A percentile compares a stretch with the other conserved stretches of the same genome.
These are phyloP conservation scores for Dynastes tityus DNA, from an alignment of 2,888 invertebrate species.

Conservation along the genomic window DNA sequence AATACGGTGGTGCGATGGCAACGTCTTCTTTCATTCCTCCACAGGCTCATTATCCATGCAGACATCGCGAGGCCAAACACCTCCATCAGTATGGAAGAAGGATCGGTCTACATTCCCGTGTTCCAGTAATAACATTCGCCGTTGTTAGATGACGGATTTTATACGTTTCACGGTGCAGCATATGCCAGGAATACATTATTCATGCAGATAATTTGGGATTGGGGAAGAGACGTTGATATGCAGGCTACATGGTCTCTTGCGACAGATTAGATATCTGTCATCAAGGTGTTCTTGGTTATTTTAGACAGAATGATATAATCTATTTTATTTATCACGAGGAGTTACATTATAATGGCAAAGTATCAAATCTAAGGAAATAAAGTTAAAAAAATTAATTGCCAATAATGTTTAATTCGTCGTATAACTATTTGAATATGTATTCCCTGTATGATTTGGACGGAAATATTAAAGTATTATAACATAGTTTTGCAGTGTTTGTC, in stretches of 20 bases:
- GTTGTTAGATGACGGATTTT: conserved; percentile 22
- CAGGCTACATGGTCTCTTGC: background rate
- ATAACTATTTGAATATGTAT: too few relatives aligned
- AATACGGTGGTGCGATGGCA: conserved; percentile 4
- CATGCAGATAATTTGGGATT: conserved; percentile 23
- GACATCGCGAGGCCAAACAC: conserved; percentile 34
- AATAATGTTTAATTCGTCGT: too few relatives aligned
- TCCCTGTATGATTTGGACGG: too few relatives aligned
- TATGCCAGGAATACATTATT: conserved; percentile 15
- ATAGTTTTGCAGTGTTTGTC: too few relatives aligned
- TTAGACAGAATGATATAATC: background rate
- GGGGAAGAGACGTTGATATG: background rate
- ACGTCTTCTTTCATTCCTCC: conserved; percentile 7
- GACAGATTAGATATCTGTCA: conserved; percentile 1
- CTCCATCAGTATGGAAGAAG: conserved; percentile 34
- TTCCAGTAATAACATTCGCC: conserved; percentile 5
- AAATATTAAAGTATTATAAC: too few relatives aligned
- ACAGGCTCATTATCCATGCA: conserved; percentile 31
- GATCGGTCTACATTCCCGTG: conserved; percentile 22
- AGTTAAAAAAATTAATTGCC: too few relatives aligned
- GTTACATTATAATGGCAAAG: too few relatives aligned
- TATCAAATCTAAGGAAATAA: too few relatives aligned
- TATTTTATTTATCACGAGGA: too few relatives aligned
- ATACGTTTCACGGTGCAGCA: conserved; percentile 2
- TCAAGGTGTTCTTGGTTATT: background rate